Evolutionary conservation across 2,888 invertebrate species (phyloP), one percentile per base, ranked within the genome.

Genomic region (Lycia hirtaria): DNA sequence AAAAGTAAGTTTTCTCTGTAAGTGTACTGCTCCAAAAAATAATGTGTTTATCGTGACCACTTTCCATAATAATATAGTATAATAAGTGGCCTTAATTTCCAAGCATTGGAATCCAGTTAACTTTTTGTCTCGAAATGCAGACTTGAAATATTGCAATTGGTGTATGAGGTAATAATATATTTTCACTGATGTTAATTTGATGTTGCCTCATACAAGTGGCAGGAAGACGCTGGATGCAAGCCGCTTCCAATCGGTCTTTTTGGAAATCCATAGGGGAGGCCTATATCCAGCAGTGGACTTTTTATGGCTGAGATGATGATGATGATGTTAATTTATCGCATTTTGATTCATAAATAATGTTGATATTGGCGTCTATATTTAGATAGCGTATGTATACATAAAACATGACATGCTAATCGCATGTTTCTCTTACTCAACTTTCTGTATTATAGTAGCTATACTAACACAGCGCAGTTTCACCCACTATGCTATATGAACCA

Each of bases 1-100:
- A n/a, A n/a, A n/a, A n/a, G n/a, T n/a, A n/a, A 40, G 7, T 59
- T 56, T 43, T 56, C 6, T 30, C 12, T 37, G 15, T 22, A 28
- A 12, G 6, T 49, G 28, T 61, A 58, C 60, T 33, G 32, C 7
- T 45, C 17, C 48, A 44, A 47, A 53, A 37, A 35, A 19, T n/a
- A 50, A 41, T 56, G 40, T 52, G 35, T 17, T 58, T 56, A 47
- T 41, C 30, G 35, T 52, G 44, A 33, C 50, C 14, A 10, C 49
- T 60, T 56, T 54, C 49, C 41, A 50, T 62, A 60, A 56, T 43
- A 26, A 55, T 52, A 26, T n/a, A n/a, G n/a, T 32, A 15, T 60
- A 64, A 62, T 64, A 55, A 55, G 22, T 54, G 52, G 45, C 58
- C 49, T 54, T 55, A 30, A 56, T 55, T 55, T 53, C 38, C 40